phyloP scores from a whole-genome alignment of 37 sponge, comb jelly and placozoan genomes.

The Tethya wilhelma region DNA sequence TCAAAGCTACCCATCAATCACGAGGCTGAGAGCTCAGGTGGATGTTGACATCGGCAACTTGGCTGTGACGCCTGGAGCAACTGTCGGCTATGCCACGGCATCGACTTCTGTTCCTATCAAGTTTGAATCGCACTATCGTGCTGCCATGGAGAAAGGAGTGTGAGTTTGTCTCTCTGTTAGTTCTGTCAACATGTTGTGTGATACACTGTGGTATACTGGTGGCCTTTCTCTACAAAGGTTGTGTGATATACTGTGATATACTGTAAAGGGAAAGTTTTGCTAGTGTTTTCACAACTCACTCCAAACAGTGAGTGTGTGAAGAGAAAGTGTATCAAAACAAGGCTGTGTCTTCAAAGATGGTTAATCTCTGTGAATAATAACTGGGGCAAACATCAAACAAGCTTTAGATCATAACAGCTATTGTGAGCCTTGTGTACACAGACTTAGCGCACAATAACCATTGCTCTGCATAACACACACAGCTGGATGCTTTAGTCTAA shows the following conservation, averaged over 20 bases:
- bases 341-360: too few relatives aligned
- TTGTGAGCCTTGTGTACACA: too few relatives aligned
- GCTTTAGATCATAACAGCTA: too few relatives aligned
- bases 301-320: too few relatives aligned
- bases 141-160: conserved; percentile 41
- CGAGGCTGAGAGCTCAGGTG: conserved; percentile 1
- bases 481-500: too few relatives aligned
- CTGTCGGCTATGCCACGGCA: neutral
- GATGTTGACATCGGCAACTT: conserved; percentile 27
- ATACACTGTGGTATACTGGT: neutral
- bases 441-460: too few relatives aligned
- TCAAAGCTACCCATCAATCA: neutral
- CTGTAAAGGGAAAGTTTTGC: too few relatives aligned
- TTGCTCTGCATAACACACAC: too few relatives aligned
- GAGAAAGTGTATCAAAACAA: too few relatives aligned
- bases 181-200: neutral
- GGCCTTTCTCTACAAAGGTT: neutral
- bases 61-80: too few relatives aligned
- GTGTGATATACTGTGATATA: neutral
- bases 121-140: conserved; percentile 35
- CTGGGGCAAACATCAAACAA: too few relatives aligned
- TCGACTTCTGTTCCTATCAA: conserved; percentile 23
- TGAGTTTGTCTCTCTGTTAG: neutral
- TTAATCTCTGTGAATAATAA: too few relatives aligned
- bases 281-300: neutral